Base-by-base conservation (phyloP, 1,140 invertebrate species). In the Papilio xuthus region DNA sequence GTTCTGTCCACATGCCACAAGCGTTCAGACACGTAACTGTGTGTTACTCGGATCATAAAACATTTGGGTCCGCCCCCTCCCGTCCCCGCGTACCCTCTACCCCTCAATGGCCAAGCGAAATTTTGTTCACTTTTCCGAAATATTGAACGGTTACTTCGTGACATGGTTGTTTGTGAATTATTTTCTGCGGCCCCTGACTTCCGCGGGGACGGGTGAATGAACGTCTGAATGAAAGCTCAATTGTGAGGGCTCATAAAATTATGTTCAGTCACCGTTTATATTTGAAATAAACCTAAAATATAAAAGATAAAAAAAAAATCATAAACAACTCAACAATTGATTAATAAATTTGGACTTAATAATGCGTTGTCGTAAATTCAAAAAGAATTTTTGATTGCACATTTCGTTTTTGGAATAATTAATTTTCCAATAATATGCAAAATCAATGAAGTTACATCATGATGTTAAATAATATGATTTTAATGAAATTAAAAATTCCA, bases 1-100 rank as follows among this genome's bases (percentile, higher is more conserved):
- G 86, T 89, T 90, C 82, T 87, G 88, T 88, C 90, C 89, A 89
- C 86, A 87, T 91, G 90, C 85, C 86, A 88, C 89, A 81, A 79
- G 79, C 84, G 83, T 78, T 82, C 82, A 79, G 81, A 88, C 83
- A 84, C 84, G 85, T 85, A 80, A 83, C 82, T 86, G 83, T 82
- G 85, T 83, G 85, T 86, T 82, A 78, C 72, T 53, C 81, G 81
- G 84, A 84, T 86, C 85, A 85, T 89, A 86, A 89, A 89, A 88
- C 88, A 89, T 87, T 88, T 83, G 78, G 77, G 75, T 56, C 69
- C 75, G 69, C 63, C 74, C 53, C 10, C 26, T 15, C 60, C 60
- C 13, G 13, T 13, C 26, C 60, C 50, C 10, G 6, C n/a, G 50
- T 20, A 53, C 50, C 13, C 60, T 26, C 20, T 2, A 32, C 44